Evolutionary conservation across 2,113 vertebrate species (phyloP), one percentile per base, ranked within the genome.

Genomic region (Macquaria australasica): DNA sequence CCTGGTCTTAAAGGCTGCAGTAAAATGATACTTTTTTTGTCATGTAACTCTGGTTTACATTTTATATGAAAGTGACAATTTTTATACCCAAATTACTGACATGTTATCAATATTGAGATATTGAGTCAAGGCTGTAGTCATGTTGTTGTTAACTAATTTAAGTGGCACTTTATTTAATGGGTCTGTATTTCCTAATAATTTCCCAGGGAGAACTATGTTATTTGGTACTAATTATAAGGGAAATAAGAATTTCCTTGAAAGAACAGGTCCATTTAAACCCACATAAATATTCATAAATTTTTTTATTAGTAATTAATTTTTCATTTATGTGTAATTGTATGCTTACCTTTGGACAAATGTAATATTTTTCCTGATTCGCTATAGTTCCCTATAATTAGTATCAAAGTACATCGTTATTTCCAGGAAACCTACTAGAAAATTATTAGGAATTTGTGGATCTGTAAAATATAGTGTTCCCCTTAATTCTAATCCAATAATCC

Each of bases 81-180:
- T 37, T 34, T 8, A 2, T 4, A 37, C 28, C 9, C 8, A 39
- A 25, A 66, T 6, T n/a, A 67, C 37, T 43, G 39, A 43, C 11
- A 41, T 20, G 4, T 34, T 23, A 15, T 59, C 23, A 73, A 14
- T 70, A 70, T 5, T 72, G 69, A 23, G 1, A 39, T 25, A 39
- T n/a, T 31, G 6, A 75, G 43, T 77, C 45, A 64, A 76, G 53
- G 28, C 31, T 45, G n/a, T n/a, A n/a, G n/a, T n/a, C n/a, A n/a
- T n/a, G n/a, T n/a, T n/a, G n/a, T n/a, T n/a, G 16, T 23, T 18
- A 23, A 8, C 37, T 21, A 10, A 51, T 21, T 63, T 37, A 4
- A 63, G 31, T 9, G 20, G 37, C 20, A 18, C 21, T 31, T 10
- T 8, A 12, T 31, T 31, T 34, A 8, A 53, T 39, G n/a, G 28